Base-by-base conservation (phyloP, 2,797 vertebrate species). In the Lates japonicus region DNA sequence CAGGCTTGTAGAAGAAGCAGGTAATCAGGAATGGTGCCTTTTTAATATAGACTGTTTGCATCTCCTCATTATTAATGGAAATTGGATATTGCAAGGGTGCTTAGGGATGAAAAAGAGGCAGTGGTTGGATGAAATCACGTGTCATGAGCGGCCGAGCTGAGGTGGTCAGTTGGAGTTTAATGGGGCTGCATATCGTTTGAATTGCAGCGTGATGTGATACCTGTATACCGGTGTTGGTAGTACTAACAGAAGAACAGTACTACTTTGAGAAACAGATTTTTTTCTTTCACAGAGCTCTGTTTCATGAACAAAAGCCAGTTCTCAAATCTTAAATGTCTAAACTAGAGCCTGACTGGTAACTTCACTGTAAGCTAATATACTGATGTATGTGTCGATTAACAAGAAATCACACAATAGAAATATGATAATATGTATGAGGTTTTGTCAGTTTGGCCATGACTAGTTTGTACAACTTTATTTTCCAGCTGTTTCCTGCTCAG, bases 31-130 rank as follows among this genome's bases (percentile, higher is more conserved):
- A 78, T 2, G 76, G 80, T 77, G 83, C 84, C 80, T 90, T 90
- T 89, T 92, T 89, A 89, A 91, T 86, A 79, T 52, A 69, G 80
- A 72, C 86, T 90, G 88, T 92, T 90, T 93, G 90, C 82, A 75
- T 88, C 80, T 85, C 68, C 73, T 42, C 2, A 7, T 92, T 90
- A 89, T 92, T 90, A 86, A 90, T 87, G 85, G 72, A 13, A 31
- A 74, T n/a, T 52, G 75, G 81, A 77, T 76, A 51, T 57, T 70
- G 83, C 62, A 48, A 55, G 51, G 79, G 73, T 75, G 87, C 79
- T 84, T 58, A 68, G 42, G 70, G 76, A 82, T 65, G 76, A 82
- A 52, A 67, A 70, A 65, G 68, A 87, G 72, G 67, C 39, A 4
- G 76, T 0, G 65, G 63, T 65, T 29, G 61, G 78, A 65, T 61